These are phyloP conservation scores for Varanus komodoensis DNA, from an alignment of 2,113 vertebrate genomes.

Conservation along the genomic window DNA sequence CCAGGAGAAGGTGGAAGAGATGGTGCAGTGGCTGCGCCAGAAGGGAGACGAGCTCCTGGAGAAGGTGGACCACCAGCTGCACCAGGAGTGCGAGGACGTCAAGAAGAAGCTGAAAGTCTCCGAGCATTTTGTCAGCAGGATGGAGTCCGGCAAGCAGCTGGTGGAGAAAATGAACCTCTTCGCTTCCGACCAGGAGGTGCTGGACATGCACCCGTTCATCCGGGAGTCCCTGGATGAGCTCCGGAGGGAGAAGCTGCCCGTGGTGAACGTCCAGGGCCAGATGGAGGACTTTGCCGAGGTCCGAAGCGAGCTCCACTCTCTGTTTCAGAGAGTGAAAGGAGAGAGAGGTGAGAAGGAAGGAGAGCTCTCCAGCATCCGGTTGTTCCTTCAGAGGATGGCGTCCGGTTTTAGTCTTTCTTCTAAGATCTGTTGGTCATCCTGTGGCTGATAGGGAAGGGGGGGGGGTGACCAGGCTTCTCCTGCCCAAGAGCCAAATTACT, in stretches of 20 bases:
- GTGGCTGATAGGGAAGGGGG: too few species aligned
- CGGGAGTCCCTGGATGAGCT: conserved; percentile 54
- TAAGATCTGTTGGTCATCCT: too few species aligned
- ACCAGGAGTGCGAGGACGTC: conserved; percentile 25
- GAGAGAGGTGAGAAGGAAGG: conserved; percentile 45
- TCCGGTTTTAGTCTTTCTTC: too few species aligned
- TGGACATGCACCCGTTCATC: conserved; percentile 76
- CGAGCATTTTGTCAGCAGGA: conserved; percentile 62
- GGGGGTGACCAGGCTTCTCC: too few species aligned
- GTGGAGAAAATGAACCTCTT: conserved; percentile 71
- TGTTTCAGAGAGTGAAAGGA: conserved; percentile 52
- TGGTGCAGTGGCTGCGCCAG: conserved; percentile 40
- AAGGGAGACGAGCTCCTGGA: conserved; percentile 59
- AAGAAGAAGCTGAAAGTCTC: conserved; percentile 5
- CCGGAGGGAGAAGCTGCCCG: conserved; percentile 37
- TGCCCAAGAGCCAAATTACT: too few species aligned
- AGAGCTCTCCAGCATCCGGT: too few species aligned
- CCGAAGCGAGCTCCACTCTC: conserved; percentile 48
- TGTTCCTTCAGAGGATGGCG: too few species aligned
- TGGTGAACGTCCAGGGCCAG: fast-evolving
- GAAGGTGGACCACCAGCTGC: conserved; percentile 31
- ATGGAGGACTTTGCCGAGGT: conserved; percentile 32
- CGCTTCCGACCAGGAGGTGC: conserved; percentile 74
- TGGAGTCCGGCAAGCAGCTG: conserved; percentile 54
- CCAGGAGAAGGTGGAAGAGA: conserved; percentile 24